Evolutionary conservation across 2,888 invertebrate genomes (phyloP), one percentile per base, ranked within the genome.

Genomic region (Xestia xanthographa): DNA sequence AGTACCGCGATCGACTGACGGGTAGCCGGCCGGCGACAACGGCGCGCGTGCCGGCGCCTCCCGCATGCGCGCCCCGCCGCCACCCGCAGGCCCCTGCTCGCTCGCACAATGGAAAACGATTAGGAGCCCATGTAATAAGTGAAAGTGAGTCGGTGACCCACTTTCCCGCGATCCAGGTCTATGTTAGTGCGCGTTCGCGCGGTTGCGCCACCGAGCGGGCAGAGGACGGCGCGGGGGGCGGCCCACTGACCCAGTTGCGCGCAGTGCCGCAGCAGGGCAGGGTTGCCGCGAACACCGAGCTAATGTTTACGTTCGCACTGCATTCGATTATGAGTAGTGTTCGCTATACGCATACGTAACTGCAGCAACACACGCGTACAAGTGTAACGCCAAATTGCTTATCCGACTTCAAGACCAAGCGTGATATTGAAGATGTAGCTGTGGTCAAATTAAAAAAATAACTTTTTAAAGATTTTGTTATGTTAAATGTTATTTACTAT

Each of bases 81-180:
- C 88, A 92, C 95, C 95, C 96, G 94, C 95, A 90, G 94, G 91
- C 94, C 95, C 94, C 96, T 94, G 96, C 96, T 95, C 97, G 96
- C 97, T 96, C 97, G 96, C 97, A 97, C 97, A 97, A 97, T 97
- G 97, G 97, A 97, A 97, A 97, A 97, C 97, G 97, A 97, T 97
- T 97, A 97, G 97, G 97, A 97, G 97, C 97, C 97, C 97, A 97
- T 98, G 98, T 97, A 98, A 98, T 98, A 98, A 98, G 98, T 98
- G 98, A 98, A 98, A 98, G 98, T 98, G 98, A 98, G 97, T 97
- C 97, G 97, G 97, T 98, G 98, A 98, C 98, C 98, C 97, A 98
- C 98, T 98, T 98, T 98, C 98, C 97, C 97, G 97, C 97, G 98
- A 98, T 98, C 98, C 98, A 98, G 98, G 98, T 98, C 98, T 98